Conservation (phyloP, 2,888 invertebrate species). For the Oscheius sp. region DNA sequence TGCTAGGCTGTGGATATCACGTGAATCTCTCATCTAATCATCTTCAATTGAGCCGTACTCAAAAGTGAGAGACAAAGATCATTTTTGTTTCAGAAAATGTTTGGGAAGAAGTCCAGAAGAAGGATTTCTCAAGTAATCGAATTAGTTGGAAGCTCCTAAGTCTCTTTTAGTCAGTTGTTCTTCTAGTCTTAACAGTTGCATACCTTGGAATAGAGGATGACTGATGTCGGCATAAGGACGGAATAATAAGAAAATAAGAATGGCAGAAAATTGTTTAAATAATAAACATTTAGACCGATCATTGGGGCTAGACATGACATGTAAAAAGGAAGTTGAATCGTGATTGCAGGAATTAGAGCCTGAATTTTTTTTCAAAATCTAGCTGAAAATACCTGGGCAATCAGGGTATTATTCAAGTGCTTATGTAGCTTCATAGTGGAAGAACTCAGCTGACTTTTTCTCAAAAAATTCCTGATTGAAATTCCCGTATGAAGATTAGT, state of each 20-base stretch:
- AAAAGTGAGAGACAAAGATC: too few species aligned
- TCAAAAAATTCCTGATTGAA: background rate
- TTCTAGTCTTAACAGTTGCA: background rate
- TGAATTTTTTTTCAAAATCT: background rate
- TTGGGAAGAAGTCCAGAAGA: too few species aligned
- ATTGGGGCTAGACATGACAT: conserved; percentile 3
- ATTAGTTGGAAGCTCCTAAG: too few species aligned
- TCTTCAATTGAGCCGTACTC: too few species aligned
- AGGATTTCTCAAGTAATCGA: too few species aligned
- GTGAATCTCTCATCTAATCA: too few species aligned
- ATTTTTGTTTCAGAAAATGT: too few species aligned
- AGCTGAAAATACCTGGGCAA: conserved; percentile 8
- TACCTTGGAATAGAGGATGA: conserved; percentile 12
- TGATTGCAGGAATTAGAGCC: conserved; percentile 13
- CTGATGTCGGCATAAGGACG: conserved; percentile 2
- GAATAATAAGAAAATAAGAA: conserved; percentile 18
- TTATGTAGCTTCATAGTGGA: background rate
- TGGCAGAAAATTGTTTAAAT: background rate
- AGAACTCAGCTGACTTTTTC: background rate
- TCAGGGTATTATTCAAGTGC: conserved; percentile 1
- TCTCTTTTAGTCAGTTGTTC: too few species aligned
- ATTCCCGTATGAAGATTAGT: background rate
- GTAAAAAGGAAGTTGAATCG: conserved; percentile 17
- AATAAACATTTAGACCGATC: background rate
- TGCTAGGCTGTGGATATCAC: too few species aligned